phyloP scores from a whole-genome alignment of 2,888 invertebrate species.

The Gisinianus flammeolus region DNA sequence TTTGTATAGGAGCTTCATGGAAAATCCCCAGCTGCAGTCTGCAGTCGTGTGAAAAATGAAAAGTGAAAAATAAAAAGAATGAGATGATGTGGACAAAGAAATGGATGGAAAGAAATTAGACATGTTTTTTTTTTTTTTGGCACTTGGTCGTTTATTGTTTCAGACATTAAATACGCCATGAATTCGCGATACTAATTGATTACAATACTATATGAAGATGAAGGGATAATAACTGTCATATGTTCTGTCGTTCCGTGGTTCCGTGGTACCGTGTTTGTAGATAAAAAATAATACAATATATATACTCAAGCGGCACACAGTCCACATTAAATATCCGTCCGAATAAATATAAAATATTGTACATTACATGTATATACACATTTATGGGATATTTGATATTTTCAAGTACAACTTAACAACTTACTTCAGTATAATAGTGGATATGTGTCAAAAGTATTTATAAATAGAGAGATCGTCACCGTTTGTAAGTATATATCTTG shows the following conservation, averaged over 20 bases:
- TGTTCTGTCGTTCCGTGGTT: background rate
- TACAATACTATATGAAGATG: background rate
- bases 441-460: background rate
- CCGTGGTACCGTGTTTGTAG: background rate
- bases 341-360: background rate
- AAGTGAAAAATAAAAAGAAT: too few relatives aligned
- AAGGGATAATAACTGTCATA: background rate
- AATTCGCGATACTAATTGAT: background rate
- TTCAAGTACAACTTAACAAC: too few relatives aligned
- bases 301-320: background rate
- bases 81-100: too few relatives aligned
- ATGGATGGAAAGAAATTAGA: too few relatives aligned
- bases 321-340: background rate
- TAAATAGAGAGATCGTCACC: constrained; percentile 25
- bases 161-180: background rate
- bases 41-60: too few relatives aligned
- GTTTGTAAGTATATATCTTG: constrained; percentile 2
- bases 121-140: constrained; percentile 6
- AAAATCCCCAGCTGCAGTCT: too few relatives aligned
- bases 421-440: background rate
- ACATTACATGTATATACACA: too few relatives aligned
- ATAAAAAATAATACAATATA: background rate
- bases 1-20: too few relatives aligned
- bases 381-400: too few relatives aligned
- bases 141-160: constrained; percentile 16